A percentile compares a stretch with the other conserved stretches of the same genome.
These are phyloP conservation scores for Sylvia atricapilla DNA, from an alignment of 2,113 vertebrate genomes.

Conservation along the genomic window DNA sequence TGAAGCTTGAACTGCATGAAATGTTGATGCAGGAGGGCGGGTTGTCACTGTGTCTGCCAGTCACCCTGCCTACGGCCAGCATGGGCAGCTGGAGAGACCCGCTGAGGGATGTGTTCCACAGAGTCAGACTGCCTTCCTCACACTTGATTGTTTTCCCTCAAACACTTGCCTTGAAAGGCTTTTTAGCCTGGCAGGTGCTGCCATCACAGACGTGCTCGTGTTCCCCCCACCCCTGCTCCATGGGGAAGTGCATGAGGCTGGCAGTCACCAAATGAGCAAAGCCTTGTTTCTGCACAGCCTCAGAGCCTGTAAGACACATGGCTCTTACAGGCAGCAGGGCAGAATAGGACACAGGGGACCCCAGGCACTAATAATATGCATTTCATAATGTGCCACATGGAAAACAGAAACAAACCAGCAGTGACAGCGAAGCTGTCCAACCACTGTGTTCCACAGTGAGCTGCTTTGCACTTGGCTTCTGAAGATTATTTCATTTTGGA, in stretches of 20 bases:
- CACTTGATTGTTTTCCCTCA: not conserved
- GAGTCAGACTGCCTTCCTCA: not conserved
- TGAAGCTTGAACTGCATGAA: not conserved
- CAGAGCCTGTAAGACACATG: not conserved
- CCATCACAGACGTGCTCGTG: not conserved
- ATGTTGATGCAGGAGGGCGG: not conserved
- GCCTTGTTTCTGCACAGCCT: not conserved
- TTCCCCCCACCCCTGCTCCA: rapidly evolving
- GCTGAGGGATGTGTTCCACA: not conserved
- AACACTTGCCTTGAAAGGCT: not conserved
- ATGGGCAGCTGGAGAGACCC: not conserved
- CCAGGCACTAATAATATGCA: not conserved
- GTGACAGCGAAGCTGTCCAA: not conserved
- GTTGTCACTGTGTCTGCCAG: not conserved
- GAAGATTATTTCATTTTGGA: not conserved
- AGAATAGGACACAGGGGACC: not conserved
- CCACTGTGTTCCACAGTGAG: not conserved
- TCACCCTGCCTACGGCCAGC: not conserved
- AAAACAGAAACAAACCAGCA: not conserved
- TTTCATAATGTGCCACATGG: not conserved
- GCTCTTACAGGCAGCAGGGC: not conserved
- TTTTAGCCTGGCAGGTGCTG: not conserved
- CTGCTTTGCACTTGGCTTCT: not conserved
- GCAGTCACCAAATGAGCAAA: not conserved
- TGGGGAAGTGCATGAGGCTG: not conserved